Conservation (phyloP, 2,113 vertebrate genomes). For the Macaca mulatta region DNA sequence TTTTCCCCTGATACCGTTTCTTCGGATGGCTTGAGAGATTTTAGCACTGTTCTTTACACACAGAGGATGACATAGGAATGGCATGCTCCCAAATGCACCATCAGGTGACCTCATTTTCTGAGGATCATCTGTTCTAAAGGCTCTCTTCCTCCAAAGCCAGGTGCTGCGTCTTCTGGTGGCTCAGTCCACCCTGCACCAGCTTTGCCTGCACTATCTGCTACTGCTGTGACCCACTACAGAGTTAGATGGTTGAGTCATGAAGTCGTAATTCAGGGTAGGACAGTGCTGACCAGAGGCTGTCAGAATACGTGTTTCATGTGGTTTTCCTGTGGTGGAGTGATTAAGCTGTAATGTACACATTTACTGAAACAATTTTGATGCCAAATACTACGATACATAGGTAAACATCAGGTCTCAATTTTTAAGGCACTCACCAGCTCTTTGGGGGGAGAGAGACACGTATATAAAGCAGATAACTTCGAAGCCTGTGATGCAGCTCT, state of each 20-base stretch:
- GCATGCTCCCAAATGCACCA: not conserved
- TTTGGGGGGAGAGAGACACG: not conserved
- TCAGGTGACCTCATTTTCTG: not conserved
- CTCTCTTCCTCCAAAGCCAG: not conserved
- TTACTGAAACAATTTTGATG: not conserved
- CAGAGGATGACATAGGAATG: not conserved
- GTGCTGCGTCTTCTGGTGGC: not conserved
- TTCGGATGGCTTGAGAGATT: not conserved
- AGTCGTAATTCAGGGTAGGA: not conserved
- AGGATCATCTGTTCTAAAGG: not conserved
- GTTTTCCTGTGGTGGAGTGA: not conserved
- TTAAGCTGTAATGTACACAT: not conserved
- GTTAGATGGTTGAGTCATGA: not conserved
- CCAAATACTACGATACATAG: not conserved
- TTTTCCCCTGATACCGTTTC: conserved; percentile 14
- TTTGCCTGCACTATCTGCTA: not conserved
- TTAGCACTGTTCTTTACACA: not conserved
- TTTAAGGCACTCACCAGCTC: accelerated
- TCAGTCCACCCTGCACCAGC: not conserved
- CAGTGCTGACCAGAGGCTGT: not conserved
- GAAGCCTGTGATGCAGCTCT: not conserved
- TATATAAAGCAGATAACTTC: not conserved
- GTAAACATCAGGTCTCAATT: not conserved
- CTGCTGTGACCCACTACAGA: not conserved
- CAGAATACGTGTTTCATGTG: too few species aligned